Conservation (phyloP, 2,888 invertebrate genomes). For the Spatulosminthurus flaviceps region DNA sequence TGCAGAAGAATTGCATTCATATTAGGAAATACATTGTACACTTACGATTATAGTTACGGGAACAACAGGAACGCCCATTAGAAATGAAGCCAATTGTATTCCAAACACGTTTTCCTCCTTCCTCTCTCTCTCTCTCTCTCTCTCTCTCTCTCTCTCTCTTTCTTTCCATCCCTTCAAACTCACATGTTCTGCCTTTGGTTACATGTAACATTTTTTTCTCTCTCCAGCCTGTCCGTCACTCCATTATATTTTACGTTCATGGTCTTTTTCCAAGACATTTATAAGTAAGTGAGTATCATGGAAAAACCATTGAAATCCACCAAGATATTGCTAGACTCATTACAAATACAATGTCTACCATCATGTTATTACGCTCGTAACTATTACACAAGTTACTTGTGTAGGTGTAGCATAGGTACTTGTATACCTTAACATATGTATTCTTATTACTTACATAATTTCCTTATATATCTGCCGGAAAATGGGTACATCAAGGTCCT, state of each 20-base stretch:
- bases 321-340: constrained; percentile 39
- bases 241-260: constrained; percentile 39
- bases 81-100: constrained; percentile 60
- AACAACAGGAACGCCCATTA: constrained; percentile 59
- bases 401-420: constrained; percentile 28
- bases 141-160: constrained; percentile 21
- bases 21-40: constrained; percentile 39
- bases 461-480: too few species aligned
- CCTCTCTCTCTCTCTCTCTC: constrained; percentile 30
- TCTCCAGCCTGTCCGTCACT: constrained; percentile 29
- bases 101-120: constrained; percentile 54
- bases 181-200: neutral
- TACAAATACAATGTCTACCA: constrained; percentile 47
- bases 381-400: constrained; percentile 22
- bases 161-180: constrained; percentile 31
- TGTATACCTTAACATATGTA: too few species aligned
- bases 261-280: constrained; percentile 20
- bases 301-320: constrained; percentile 23
- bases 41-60: constrained; percentile 44
- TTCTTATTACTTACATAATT: too few species aligned
- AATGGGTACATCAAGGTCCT: too few species aligned
- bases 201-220: neutral
- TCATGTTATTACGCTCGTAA: constrained; percentile 43
- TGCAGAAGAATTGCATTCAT: constrained; percentile 32
- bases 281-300: constrained; percentile 1